Evolutionary conservation across 2,888 invertebrate genomes (phyloP), one percentile per base, ranked within the genome.

Genomic region (Elaeidobius kamerunicus): DNA sequence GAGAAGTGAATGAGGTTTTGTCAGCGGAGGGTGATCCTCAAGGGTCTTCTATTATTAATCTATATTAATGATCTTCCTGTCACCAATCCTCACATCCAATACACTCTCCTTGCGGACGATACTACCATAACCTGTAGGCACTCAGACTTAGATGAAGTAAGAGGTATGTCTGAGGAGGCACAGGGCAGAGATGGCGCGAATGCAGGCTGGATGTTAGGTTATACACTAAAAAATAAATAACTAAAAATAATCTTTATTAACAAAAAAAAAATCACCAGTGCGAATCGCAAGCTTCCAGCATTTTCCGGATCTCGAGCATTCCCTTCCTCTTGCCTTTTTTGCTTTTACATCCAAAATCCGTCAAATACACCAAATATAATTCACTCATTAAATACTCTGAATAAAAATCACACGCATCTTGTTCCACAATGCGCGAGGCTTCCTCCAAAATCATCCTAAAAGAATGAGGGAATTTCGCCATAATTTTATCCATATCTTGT

Each of bases 401-500:
- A 36, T 63, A 67, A 3, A 72, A 55, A 30, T 67, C 66, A 45
- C 61, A 61, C 4, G 53, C 39, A 9, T 55, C 61, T 43, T 70
- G 69, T 59, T 71, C 70, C 3, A 63, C 56, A 28, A 71, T 63
- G 43, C 69, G 58, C 3, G 65, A 57, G 53, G 69, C 68, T 57
- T 73, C 71, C 5, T 62, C 62, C 7, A 72, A 57, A 18, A 71
- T 39, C 16, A 66, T 46, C 41, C 57, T 61, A 49, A 72, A 71
- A 27, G 64, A 63, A 17, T 52, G 43, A 1, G 69, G 65, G 41
- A 66, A 61, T 30, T 59, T 62, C 12, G 59, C 20, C 19, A 65
- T 59, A 57, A 66, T 66, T 16, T 56, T 41, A 1, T 61, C 50
- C 35, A 61, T 64, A 7, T 63, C 52, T 14, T 61, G 45, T 30